These are phyloP conservation scores for Isoperla grammatica DNA, from an alignment of 2,888 invertebrate species.

Conservation along the genomic window DNA sequence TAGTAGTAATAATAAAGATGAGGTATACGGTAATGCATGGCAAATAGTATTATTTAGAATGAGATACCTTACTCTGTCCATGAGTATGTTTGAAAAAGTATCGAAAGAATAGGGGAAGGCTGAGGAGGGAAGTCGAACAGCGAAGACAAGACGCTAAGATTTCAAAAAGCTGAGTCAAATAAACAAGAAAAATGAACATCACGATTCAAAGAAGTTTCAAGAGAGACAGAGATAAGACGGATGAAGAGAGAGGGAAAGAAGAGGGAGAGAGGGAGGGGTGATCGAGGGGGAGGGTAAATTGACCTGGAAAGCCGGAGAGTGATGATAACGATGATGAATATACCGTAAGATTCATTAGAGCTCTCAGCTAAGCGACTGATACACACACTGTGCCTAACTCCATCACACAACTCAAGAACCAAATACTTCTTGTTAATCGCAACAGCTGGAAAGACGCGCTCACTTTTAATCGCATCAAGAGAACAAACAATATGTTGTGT, in stretches of 20 bases:
- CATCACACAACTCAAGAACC: neutral
- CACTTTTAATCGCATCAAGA: too few species aligned
- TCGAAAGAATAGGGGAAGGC: neutral
- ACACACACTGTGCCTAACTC: neutral
- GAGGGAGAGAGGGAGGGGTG: neutral
- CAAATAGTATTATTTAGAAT: too few species aligned
- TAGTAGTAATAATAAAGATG: too few species aligned
- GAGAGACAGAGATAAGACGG: neutral
- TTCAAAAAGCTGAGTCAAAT: conserved; percentile 23
- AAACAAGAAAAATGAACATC: conserved; percentile 4
- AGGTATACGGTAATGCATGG: too few species aligned
- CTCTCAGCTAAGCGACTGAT: neutral
- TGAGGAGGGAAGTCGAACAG: neutral
- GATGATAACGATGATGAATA: neutral
- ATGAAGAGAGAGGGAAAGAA: neutral
- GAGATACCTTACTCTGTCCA: neutral
- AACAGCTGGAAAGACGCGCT: too few species aligned
- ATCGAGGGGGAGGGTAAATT: neutral
- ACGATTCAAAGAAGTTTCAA: neutral
- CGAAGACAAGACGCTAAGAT: conserved; percentile 13
- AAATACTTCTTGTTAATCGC: too few species aligned
- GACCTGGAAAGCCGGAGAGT: neutral
- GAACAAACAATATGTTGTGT: too few species aligned
- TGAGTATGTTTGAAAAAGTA: neutral
- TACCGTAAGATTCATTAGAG: neutral